Base-by-base conservation (phyloP, 2,797 vertebrate genomes). In the Takifugu rubripes region DNA sequence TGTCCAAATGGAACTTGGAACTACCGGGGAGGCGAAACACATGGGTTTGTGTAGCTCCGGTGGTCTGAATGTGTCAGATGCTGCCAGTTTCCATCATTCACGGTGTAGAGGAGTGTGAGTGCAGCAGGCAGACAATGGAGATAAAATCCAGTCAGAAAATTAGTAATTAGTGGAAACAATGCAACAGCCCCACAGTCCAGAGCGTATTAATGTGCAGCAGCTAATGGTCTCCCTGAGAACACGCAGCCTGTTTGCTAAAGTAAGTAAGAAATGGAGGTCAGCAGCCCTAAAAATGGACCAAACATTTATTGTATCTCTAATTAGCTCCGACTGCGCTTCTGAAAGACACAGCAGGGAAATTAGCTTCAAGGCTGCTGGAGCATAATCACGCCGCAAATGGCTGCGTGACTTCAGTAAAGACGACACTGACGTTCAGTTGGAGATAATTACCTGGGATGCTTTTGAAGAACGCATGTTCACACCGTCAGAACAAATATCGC, bases 241-340 rank as follows among this genome's bases (percentile, higher is more conserved):
- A 4, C 17, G 14, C 40, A 1, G 17, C 27, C 21, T n/a, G 27
- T 64, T 79, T 65, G 61, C 61, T 52, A 55, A 33, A 48, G 56
- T 63, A 27, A 70, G 10, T 12, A 14, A 24, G 52, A 70, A 70
- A 67, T 25, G 44, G 61, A 76, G 66, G 57, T 71, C 59, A 70
- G 33, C 53, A 61, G 79, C 74, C 27, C 29, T 59, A 24, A 14
- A 49, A 61, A 70, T 72, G 56, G 82, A 80, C 78, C 11, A 62
- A 75, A 72, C 78, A 72, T 77, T 66, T 61, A 81, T 66, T 46
- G 6, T 31, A 53, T 71, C 51, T 77, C 51, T 80, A 72, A 76
- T 81, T 74, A 66, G 43, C 70, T 70, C 59, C 59, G 73, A 61
- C 15, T 58, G 46, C 66, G 69, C 68, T 72, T 55, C 60, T 31